Evolutionary conservation across 2,888 invertebrate species (phyloP), one percentile per base, ranked within the genome.

Genomic region (Deilephila elpenor): DNA sequence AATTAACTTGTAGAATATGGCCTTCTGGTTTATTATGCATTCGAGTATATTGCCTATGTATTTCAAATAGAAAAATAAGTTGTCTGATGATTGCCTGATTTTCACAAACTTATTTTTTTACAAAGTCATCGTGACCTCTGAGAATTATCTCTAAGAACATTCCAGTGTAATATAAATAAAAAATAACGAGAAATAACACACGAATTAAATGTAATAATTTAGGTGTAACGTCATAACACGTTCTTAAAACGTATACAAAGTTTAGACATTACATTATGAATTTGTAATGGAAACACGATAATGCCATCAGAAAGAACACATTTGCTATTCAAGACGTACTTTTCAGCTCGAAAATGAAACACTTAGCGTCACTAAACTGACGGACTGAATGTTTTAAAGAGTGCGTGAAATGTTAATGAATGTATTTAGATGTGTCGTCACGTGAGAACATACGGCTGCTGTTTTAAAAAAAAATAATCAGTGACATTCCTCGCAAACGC

Each of bases 241-340:
- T 20, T 44, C 64, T 44, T 20, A 44, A 64, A 64, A 64, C 44
- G 14, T 44, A 20, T 29, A 67, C 17, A 51, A 51, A 51, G 25
- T 67, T 67, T 14, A 51, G 51, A 67, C 56, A 34, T 67, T 37
- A 73, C 34, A 59, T 73, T 44, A 70, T 73, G 59, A 70, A 70
- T 67, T 29, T 67, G 67, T 11, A 67, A 59, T 59, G 67, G 53
- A 44, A 73, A 73, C 73, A 70, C 59, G 67, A 73, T 73, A 73
- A 70, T 67, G 56, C 73, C 73, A 73, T 73, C 73, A 73, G 25
- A 67, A 67, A 73, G 29, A 25, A 19, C 25, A 25, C 67, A 67
- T 67, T 67, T 51, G 67, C 67, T 67, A 67, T 67, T 67, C 67
- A 67, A 64, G 44, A 20, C 64, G 64, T 64, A 64, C 64, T n/a